Percentiles rank a stretch among this genome's conserved stretches.
Evolutionary conservation across 2,113 vertebrate genomes (phyloP).

Genomic region (Urocolius indicus): DNA sequence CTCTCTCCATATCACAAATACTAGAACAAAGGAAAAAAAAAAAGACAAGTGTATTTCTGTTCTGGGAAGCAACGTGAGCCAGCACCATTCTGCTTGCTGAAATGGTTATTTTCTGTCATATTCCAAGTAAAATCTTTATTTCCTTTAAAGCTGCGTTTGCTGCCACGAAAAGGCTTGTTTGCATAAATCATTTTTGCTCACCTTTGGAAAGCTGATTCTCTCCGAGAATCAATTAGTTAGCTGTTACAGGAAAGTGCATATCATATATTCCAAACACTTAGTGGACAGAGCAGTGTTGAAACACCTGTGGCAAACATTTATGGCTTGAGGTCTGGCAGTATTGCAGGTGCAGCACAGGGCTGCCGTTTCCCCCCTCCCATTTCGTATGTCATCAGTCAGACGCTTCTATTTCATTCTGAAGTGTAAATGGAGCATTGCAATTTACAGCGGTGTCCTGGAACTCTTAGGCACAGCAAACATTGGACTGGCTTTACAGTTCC

Average conservation of each 20-base stretch:
- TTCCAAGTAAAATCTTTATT: slow-evolving; percentile 39
- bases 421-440: neutral
- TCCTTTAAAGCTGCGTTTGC: slow-evolving; percentile 14
- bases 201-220: slow-evolving; percentile 49
- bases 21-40: neutral
- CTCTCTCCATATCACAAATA: slow-evolving; percentile 6
- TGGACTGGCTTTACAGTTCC: neutral
- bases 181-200: slow-evolving; percentile 47
- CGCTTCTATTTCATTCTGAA: slow-evolving; percentile 21
- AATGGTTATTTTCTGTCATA: neutral
- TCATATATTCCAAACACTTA: slow-evolving; percentile 20
- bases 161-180: slow-evolving; percentile 34
- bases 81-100: neutral
- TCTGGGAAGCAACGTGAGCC: neutral
- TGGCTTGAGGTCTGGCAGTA: slow-evolving; percentile 14
- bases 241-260: slow-evolving; percentile 7
- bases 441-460: neutral
- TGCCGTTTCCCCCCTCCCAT: neutral
- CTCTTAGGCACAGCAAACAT: neutral
- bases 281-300: slow-evolving; percentile 21
- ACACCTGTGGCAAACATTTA: neutral
- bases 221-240: slow-evolving; percentile 55
- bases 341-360: neutral
- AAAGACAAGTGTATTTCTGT: neutral
- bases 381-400: neutral